Percentiles rank a stretch among this genome's conserved stretches.
Conservation (phyloP, 2,113 vertebrate species). For the Alces alces region DNA sequence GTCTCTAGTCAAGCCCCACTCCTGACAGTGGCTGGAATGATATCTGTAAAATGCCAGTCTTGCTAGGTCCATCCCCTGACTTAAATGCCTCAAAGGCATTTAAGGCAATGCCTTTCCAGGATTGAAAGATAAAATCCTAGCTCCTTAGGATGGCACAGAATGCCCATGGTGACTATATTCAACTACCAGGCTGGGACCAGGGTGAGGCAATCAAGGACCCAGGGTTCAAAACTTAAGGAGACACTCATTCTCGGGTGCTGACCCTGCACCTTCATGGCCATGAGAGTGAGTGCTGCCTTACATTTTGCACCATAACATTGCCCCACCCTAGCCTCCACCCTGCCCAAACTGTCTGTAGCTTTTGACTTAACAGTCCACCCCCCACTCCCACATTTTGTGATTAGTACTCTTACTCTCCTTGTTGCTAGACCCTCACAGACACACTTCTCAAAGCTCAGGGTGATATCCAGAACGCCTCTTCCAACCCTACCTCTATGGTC, state of each 20-base stretch:
- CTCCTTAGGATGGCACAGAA: background rate
- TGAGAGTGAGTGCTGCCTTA: background rate
- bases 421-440: background rate
- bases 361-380: background rate
- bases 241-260: background rate
- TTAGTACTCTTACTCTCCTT: background rate
- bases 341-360: background rate
- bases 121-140: background rate
- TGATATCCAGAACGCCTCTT: background rate
- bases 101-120: too few relatives aligned
- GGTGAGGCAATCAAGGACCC: background rate
- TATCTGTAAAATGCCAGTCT: background rate
- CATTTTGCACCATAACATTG: background rate
- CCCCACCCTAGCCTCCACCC: background rate
- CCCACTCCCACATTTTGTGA: background rate
- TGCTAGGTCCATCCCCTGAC: background rate
- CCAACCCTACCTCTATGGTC: background rate
- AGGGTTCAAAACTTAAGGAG: background rate
- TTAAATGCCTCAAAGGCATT: background rate
- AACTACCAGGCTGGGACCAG: background rate
- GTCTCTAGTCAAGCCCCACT: background rate
- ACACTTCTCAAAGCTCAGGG: background rate
- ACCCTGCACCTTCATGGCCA: background rate
- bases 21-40: background rate
- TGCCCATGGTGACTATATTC: background rate